Evolutionary conservation across 2,797 vertebrate genomes (phyloP).

Genomic region (Aldrovandia affinis): DNA sequence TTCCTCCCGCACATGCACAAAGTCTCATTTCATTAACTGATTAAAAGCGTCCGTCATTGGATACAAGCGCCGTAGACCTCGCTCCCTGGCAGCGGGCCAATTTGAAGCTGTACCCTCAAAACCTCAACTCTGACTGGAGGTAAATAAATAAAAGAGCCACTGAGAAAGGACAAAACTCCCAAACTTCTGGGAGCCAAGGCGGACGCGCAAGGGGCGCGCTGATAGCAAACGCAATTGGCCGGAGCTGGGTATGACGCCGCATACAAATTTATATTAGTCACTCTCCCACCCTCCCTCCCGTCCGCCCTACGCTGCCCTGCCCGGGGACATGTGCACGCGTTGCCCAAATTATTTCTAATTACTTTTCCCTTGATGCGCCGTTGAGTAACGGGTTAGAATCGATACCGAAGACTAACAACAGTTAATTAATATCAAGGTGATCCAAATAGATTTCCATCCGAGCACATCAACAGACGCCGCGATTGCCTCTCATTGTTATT

Average conservation of each 20-base stretch:
- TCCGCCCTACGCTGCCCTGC: slow-evolving; percentile 17
- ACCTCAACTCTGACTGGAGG: slow-evolving; percentile 24
- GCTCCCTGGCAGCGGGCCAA: slow-evolving; percentile 22
- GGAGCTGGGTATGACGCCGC: slow-evolving; percentile 43
- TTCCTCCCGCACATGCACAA: slow-evolving; percentile 17
- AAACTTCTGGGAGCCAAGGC: slow-evolving; percentile 39
- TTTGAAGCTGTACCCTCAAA: slow-evolving; percentile 36
- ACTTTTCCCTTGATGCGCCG: slow-evolving; percentile 45
- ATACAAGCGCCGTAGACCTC: slow-evolving; percentile 24
- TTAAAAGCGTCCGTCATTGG: slow-evolving; percentile 38
- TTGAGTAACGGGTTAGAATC: slow-evolving; percentile 52
- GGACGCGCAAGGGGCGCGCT: slow-evolving; percentile 34
- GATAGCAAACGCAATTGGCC: neutral
- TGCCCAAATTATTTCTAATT: slow-evolving; percentile 45
- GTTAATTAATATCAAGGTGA: slow-evolving; percentile 59
- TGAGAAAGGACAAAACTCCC: slow-evolving; percentile 28
- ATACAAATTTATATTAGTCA: slow-evolving; percentile 2
- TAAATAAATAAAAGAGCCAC: slow-evolving; percentile 30
- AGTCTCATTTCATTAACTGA: slow-evolving; percentile 45
- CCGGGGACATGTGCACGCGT: slow-evolving; percentile 31
- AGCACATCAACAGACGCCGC: slow-evolving; percentile 41
- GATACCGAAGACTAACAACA: slow-evolving; percentile 53
- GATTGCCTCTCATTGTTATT: slow-evolving; percentile 65
- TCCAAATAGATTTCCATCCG: slow-evolving; percentile 53
- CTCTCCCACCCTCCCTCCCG: neutral